Conservation (phyloP, 2,888 invertebrate genomes). For the Mactromeris polynyma region DNA sequence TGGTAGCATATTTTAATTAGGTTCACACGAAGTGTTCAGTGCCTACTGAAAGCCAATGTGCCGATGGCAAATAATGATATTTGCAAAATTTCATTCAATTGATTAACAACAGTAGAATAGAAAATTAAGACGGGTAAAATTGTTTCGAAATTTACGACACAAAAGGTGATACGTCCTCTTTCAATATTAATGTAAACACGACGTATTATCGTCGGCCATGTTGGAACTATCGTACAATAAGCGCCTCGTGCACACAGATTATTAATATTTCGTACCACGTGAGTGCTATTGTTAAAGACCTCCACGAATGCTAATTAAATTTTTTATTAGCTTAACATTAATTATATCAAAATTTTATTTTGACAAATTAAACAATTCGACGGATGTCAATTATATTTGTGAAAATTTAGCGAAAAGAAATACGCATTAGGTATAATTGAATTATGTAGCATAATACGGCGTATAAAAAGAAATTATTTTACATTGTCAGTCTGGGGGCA, state of each 20-base stretch:
- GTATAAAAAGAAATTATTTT: background rate
- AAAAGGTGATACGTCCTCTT: background rate
- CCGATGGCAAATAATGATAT: background rate
- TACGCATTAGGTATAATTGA: background rate
- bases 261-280: slow-evolving; percentile 12
- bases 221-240: background rate
- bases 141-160: background rate
- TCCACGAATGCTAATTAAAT: slow-evolving; percentile 23
- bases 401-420: slow-evolving; percentile 4
- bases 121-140: background rate
- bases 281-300: slow-evolving; percentile 17
- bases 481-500: slow-evolving; percentile 14
- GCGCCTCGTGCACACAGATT: background rate
- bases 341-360: slow-evolving; percentile 18
- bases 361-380: slow-evolving; percentile 35
- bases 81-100: background rate
- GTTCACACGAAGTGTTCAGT: background rate
- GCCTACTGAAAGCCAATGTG: background rate
- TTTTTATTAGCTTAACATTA: slow-evolving; percentile 17
- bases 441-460: background rate
- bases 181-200: background rate
- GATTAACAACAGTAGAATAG: background rate
- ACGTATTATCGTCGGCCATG: background rate
- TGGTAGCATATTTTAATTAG: no score
- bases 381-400: slow-evolving; percentile 12